Evolutionary conservation across 1,140 invertebrate species (phyloP).

Genomic region (Anthonomus grandis): DNA sequence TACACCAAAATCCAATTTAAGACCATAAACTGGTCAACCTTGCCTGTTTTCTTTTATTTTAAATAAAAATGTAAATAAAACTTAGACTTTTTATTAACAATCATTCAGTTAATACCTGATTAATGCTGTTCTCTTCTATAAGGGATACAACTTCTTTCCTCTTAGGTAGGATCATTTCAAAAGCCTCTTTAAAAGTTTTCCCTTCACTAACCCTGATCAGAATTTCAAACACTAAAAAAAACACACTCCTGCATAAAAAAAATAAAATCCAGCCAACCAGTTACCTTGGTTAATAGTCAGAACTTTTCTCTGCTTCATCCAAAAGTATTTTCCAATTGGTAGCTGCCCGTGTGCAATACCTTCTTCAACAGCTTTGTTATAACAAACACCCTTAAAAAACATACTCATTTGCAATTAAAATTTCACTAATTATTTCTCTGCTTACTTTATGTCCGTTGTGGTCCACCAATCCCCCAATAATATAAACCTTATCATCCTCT

Average conservation of each 20-base stretch:
- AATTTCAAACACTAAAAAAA: constrained; percentile 87
- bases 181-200: constrained; percentile 79
- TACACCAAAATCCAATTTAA: no score
- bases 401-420: constrained; percentile 13
- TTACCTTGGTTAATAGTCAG: constrained; percentile 93
- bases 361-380: constrained; percentile 74
- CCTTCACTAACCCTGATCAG: constrained; percentile 74
- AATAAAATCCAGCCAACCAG: constrained; percentile 11
- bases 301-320: constrained; percentile 92
- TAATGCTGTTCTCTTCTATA: no score
- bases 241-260: constrained; percentile 5
- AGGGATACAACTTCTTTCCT: constrained; percentile 19
- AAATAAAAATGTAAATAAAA: no score
- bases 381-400: constrained; percentile 73
- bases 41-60: no score
- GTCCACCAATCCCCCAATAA: constrained; percentile 97
- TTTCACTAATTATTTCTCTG: constrained; percentile 7
- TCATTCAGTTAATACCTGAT: no score
- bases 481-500: constrained; percentile 77
- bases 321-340: constrained; percentile 85
- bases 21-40: no score
- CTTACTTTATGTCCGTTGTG: constrained; percentile 91
- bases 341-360: constrained; percentile 80
- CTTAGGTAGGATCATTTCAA: constrained; percentile 74
- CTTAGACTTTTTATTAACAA: no score